phyloP scores from a whole-genome alignment of 2,888 invertebrate species.

The Monochamus alternatus region DNA sequence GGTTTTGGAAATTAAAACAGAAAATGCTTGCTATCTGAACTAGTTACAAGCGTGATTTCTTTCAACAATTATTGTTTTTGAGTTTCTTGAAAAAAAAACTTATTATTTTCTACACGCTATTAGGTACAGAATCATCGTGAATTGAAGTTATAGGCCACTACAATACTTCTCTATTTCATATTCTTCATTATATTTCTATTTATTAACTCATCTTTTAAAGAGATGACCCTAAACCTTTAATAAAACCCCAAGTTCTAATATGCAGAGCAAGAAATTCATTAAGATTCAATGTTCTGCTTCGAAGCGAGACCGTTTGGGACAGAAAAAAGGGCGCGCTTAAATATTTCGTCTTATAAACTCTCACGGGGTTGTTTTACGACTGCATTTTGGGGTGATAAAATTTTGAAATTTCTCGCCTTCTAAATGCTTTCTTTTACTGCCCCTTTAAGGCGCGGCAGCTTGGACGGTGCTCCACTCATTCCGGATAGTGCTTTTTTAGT shows the following conservation, averaged over 20 bases:
- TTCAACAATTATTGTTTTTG: no score
- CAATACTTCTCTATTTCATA: no score
- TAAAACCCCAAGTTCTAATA: constrained; percentile 20
- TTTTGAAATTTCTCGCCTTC: constrained; percentile 43
- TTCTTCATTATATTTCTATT: background rate
- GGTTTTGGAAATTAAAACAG: no score
- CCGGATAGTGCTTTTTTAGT: constrained; percentile 19
- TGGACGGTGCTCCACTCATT: constrained; percentile 24
- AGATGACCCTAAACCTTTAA: background rate
- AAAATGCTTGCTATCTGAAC: no score
- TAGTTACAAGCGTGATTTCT: no score
- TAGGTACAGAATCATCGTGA: no score
- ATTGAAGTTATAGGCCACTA: no score
- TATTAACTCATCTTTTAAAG: background rate
- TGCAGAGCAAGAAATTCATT: constrained; percentile 38
- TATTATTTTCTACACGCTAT: no score
- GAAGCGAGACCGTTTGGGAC: constrained; percentile 45
- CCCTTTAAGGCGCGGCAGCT: constrained; percentile 17
- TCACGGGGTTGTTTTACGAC: constrained; percentile 39
- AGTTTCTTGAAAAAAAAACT: no score
- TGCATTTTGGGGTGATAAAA: constrained; percentile 46
- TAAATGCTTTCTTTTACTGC: constrained; percentile 39
- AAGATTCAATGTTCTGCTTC: constrained; percentile 52
- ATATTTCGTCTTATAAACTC: constrained; percentile 38
- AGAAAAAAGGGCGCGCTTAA: constrained; percentile 42